Percentiles rank a stretch among this genome's conserved stretches.
Conservation (phyloP, 2,888 invertebrate genomes). For the Mythimna impura region DNA sequence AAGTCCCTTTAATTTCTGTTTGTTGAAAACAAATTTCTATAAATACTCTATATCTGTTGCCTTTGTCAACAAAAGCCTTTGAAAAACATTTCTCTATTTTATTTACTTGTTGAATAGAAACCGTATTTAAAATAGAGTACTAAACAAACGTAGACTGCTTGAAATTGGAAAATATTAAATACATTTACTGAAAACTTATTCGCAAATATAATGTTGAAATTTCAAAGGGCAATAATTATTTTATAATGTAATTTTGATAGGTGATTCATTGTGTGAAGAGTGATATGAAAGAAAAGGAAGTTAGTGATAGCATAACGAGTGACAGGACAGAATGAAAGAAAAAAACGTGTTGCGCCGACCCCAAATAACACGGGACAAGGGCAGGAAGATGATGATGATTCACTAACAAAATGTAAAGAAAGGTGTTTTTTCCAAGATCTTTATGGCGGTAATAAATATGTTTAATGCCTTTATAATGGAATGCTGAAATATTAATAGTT, state of each 20-base stretch:
- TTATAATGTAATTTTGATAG: not conserved
- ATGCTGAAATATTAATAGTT: constrained; percentile 51
- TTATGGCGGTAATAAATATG: constrained; percentile 68
- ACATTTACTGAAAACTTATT: no score
- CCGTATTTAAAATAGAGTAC: not conserved
- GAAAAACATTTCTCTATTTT: not conserved
- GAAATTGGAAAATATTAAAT: not conserved
- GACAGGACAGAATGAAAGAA: no score
- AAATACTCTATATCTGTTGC: not conserved
- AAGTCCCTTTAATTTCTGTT: not conserved
- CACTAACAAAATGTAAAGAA: constrained; percentile 16
- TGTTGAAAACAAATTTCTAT: constrained; percentile 3
- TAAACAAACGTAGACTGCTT: not conserved
- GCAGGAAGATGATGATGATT: no score
- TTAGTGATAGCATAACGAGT: no score
- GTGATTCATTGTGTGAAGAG: no score
- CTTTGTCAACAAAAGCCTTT: not conserved
- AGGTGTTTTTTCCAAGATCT: constrained; percentile 39
- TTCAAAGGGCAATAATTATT: not conserved
- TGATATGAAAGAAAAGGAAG: no score
- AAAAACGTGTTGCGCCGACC: no score
- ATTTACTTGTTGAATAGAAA: not conserved
- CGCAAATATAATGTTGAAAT: no score
- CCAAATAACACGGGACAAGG: no score
- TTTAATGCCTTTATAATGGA: constrained; percentile 65